Conservation (phyloP, 2,113 vertebrate genomes). For the Cavia aperea region DNA sequence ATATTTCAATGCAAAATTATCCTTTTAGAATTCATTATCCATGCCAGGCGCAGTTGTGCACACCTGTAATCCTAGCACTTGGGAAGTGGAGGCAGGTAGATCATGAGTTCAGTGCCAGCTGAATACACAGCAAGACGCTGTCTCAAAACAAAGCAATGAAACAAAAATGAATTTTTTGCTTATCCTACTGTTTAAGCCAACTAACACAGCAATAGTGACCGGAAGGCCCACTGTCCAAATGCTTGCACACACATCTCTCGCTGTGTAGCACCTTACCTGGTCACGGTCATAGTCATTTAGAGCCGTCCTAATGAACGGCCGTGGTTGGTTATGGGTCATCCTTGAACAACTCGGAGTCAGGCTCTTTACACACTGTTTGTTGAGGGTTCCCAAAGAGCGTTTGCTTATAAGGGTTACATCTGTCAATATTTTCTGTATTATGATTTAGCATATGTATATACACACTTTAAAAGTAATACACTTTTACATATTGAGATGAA, state of each 20-base stretch:
- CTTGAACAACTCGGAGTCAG: not conserved
- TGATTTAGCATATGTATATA: not conserved
- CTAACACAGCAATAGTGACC: not conserved
- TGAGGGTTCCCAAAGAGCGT: not conserved
- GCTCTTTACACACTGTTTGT: not conserved
- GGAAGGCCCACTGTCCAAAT: not conserved
- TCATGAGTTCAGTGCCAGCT: not conserved
- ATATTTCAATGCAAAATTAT: not conserved
- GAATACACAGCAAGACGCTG: not conserved
- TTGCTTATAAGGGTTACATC: not conserved
- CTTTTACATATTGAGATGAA: not conserved
- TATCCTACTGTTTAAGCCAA: not conserved
- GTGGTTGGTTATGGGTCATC: not conserved
- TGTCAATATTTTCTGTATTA: not conserved
- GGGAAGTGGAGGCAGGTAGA: not conserved
- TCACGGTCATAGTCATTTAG: not conserved
- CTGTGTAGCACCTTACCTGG: rapidly evolving
- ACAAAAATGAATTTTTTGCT: not conserved
- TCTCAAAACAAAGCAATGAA: not conserved
- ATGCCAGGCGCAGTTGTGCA: not conserved
- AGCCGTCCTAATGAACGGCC: not conserved
- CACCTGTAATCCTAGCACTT: not conserved
- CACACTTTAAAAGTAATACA: not conserved
- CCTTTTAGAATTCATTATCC: not conserved
- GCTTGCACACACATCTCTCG: not conserved